Evolutionary conservation across 2,888 invertebrate species (phyloP).

Genomic region (Aleiodes testaceus): DNA sequence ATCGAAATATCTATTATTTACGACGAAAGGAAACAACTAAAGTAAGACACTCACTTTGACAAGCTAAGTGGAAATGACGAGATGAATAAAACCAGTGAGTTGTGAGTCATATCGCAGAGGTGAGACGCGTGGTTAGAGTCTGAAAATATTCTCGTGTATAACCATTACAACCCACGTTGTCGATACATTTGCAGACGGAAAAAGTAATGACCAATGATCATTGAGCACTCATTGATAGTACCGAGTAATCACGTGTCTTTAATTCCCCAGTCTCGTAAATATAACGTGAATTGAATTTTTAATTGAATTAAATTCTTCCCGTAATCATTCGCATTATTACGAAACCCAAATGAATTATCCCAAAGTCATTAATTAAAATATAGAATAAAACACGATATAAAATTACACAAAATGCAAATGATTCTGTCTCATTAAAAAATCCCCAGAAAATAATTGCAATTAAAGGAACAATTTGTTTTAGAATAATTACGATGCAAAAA

Average conservation of each 20-base stretch:
- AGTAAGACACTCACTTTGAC: conserved; percentile 20
- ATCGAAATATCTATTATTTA: too few species aligned
- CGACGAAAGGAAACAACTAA: background rate
- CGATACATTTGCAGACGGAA: conserved; percentile 34
- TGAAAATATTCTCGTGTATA: conserved; percentile 13
- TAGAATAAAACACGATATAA: too few species aligned
- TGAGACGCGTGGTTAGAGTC: conserved; percentile 10
- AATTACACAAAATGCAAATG: too few species aligned
- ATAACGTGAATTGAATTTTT: too few species aligned
- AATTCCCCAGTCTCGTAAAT: background rate
- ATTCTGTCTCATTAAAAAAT: too few species aligned
- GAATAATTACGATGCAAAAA: too few species aligned
- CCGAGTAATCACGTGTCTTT: conserved; percentile 1
- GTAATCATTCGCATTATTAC: too few species aligned
- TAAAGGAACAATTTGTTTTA: too few species aligned
- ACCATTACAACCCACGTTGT: conserved; percentile 24
- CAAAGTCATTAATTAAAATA: too few species aligned
- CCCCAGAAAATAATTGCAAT: too few species aligned
- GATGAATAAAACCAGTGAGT: conserved; percentile 12
- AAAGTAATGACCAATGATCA: conserved; percentile 60
- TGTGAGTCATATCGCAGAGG: conserved; percentile 36
- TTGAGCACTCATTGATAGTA: conserved; percentile 60
- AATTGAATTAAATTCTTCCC: too few species aligned
- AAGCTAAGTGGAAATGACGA: conserved; percentile 6
- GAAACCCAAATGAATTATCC: too few species aligned